phyloP scores from a whole-genome alignment of 2,797 vertebrate genomes.

The Selene dorsalis region DNA sequence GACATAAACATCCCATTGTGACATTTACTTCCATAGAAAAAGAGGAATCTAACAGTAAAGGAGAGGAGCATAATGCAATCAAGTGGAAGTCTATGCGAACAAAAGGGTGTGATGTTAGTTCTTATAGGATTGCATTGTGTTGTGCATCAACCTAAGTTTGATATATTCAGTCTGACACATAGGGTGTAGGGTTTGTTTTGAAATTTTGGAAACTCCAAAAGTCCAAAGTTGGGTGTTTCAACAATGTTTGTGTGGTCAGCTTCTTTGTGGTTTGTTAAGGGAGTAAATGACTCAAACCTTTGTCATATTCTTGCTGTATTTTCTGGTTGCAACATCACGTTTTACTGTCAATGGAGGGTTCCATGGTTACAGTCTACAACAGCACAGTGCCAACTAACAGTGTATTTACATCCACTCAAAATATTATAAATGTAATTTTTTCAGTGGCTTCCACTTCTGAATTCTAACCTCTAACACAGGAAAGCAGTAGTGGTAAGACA shows the following conservation, averaged over 20 bases:
- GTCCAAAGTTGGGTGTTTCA: constrained; percentile 15
- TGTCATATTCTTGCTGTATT: constrained; percentile 9
- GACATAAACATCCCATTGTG: neutral
- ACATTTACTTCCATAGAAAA: too few relatives aligned
- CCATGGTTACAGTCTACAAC: too few relatives aligned
- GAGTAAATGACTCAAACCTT: constrained; percentile 17
- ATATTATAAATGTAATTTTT: constrained; percentile 4
- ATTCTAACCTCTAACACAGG: neutral
- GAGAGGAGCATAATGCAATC: constrained; percentile 5
- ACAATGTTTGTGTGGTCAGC: constrained; percentile 14
- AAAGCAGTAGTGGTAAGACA: constrained; percentile 11
- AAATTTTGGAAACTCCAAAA: constrained; percentile 30
- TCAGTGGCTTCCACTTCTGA: neutral
- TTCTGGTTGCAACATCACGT: neutral
- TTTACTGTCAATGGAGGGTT: neutral
- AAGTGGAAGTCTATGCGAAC: neutral
- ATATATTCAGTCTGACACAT: neutral
- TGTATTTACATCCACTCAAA: constrained; percentile 7
- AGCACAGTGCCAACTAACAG: neutral
- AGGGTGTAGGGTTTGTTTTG: neutral
- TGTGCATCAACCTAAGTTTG: neutral
- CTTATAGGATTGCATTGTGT: constrained; percentile 1
- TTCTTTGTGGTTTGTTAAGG: constrained; percentile 18
- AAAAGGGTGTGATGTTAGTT: constrained; percentile 2
- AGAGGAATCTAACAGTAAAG: neutral